These are phyloP conservation scores for Harmothoe impar DNA, from an alignment of 2,888 invertebrate species.

Conservation along the genomic window DNA sequence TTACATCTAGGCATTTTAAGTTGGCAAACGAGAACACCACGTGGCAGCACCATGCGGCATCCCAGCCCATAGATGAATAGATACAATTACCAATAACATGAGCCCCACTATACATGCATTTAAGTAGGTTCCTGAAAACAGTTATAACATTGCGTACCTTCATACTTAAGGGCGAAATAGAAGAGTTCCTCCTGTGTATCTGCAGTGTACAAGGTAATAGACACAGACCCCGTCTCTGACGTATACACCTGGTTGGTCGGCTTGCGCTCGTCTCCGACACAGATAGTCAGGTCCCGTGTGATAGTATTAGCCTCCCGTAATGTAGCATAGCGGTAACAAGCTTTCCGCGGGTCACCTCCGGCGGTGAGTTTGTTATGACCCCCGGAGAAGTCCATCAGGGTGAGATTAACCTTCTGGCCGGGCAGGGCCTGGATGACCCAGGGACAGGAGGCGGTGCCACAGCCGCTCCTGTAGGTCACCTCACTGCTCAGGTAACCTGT, in stretches of 20 bases:
- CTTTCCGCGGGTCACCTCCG: slow-evolving; percentile 43
- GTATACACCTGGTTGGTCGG: slow-evolving; percentile 50
- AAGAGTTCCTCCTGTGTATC: slow-evolving; percentile 53
- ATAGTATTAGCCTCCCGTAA: slow-evolving; percentile 55
- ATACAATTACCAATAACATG: too few species aligned
- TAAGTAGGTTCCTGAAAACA: too few species aligned
- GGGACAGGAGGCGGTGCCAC: slow-evolving; percentile 66
- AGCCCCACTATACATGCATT: too few species aligned
- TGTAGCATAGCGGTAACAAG: slow-evolving; percentile 63
- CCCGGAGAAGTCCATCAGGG: slow-evolving; percentile 65
- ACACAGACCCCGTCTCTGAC: slow-evolving; percentile 57
- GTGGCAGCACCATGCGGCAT: too few species aligned
- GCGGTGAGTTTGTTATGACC: slow-evolving; percentile 48
- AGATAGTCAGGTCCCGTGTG: slow-evolving; percentile 60
- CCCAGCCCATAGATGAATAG: too few species aligned
- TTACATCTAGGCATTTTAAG: too few species aligned
- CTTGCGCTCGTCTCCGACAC: slow-evolving; percentile 33
- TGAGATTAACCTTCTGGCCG: slow-evolving; percentile 67
- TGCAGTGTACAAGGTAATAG: slow-evolving; percentile 57
- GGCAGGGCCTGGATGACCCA: slow-evolving; percentile 66
- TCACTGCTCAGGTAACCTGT: slow-evolving; percentile 60
- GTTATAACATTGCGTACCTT: neutral
- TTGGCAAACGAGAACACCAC: too few species aligned
- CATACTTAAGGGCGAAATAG: slow-evolving; percentile 63
- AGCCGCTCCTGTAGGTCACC: slow-evolving; percentile 64